These are phyloP conservation scores for Zoroaster sp. DNA, from an alignment of 53 echinoderm and acorn worm species.

Conservation along the genomic window DNA sequence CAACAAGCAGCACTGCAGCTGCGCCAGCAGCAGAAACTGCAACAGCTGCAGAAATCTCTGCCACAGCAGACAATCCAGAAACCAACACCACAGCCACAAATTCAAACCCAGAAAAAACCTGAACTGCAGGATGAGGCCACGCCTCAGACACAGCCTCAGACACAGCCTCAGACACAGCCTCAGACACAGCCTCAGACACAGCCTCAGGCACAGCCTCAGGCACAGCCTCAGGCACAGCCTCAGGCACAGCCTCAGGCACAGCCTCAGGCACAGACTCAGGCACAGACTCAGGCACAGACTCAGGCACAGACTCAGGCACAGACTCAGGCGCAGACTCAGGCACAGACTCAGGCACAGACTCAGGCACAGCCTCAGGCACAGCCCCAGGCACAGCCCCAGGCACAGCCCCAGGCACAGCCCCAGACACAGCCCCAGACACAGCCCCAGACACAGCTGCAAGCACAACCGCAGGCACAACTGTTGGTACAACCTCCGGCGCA, in stretches of 20 bases:
- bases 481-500: background rate
- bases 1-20: background rate
- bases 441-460: background rate
- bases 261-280: too few species aligned
- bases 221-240: conserved; percentile 15
- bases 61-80: background rate
- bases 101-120: background rate
- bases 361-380: background rate
- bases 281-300: conserved; percentile 45
- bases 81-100: background rate
- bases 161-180: background rate
- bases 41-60: background rate
- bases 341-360: conserved; percentile 35
- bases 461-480: background rate
- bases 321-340: conserved; percentile 4
- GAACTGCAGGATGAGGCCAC: background rate
- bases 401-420: conserved; percentile 31
- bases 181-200: background rate
- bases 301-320: conserved; percentile 58
- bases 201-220: conserved; percentile 11
- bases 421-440: conserved; percentile 27
- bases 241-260: conserved; percentile 7
- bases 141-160: background rate
- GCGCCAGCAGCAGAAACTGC: background rate
- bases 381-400: conserved; percentile 39